These are phyloP conservation scores for Sylvilagus floridanus DNA, from an alignment of 2,797 vertebrate genomes.

Conservation along the genomic window DNA sequence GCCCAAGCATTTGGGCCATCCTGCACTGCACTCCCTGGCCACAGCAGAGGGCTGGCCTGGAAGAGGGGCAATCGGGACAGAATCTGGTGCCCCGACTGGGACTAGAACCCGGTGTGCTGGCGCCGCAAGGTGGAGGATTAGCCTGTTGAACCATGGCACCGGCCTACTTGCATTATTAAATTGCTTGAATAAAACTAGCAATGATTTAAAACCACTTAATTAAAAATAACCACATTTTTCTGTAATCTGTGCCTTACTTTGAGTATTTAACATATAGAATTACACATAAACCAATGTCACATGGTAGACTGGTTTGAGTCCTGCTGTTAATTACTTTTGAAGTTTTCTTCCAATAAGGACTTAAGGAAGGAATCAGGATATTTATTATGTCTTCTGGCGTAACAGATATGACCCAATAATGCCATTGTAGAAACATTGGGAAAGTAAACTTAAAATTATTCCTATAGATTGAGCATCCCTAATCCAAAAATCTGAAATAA, in stretches of 20 bases:
- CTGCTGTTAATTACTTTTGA: not conserved
- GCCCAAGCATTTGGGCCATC: no score
- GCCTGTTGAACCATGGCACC: no score
- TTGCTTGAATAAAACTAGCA: not conserved
- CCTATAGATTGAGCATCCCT: no score
- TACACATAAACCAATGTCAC: not conserved
- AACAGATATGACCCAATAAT: not conserved
- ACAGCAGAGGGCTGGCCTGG: no score
- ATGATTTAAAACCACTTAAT: not conserved
- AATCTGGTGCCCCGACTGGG: no score
- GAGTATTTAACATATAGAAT: not conserved
- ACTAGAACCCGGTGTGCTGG: no score
- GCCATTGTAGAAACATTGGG: not conserved
- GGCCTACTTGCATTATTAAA: not conserved
- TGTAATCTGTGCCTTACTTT: not conserved
- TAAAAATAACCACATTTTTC: not conserved
- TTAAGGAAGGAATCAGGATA: not conserved
- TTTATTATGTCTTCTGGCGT: not conserved
- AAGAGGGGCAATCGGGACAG: no score
- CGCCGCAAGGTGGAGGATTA: no score
- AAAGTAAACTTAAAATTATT: conserved; percentile 4
- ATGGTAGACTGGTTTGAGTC: not conserved
- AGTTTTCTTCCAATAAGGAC: not conserved
- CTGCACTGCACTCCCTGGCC: no score
- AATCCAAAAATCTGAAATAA: no score